Conservation (phyloP, 2,797 vertebrate genomes). For the Anguilla megastoma region DNA sequence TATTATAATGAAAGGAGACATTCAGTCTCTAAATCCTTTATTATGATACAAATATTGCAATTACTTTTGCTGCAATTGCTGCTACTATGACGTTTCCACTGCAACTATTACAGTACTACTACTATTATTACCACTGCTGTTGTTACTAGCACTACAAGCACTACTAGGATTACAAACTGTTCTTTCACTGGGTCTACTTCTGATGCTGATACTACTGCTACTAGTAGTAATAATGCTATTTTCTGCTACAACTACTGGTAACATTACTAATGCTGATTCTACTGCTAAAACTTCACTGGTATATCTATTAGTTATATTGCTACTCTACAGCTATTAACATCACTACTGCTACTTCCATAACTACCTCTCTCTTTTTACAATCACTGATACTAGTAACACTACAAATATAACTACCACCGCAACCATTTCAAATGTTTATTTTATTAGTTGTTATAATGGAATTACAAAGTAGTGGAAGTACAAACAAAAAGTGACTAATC, state of each 20-base stretch:
- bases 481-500: neutral
- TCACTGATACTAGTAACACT: neutral
- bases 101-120: too few relatives aligned
- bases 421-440: neutral
- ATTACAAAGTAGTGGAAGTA: neutral
- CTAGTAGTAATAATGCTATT: too few relatives aligned
- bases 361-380: neutral
- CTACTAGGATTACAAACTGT: too few relatives aligned
- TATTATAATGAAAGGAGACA: neutral
- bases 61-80: neutral
- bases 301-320: neutral
- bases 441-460: neutral
- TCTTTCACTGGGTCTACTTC: too few relatives aligned
- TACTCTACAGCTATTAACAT: neutral
- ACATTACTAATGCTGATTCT: neutral
- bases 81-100: too few relatives aligned
- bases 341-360: neutral
- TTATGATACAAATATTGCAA: neutral
- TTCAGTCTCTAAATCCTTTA: neutral
- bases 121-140: too few relatives aligned
- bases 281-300: neutral
- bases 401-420: neutral
- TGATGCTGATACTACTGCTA: too few relatives aligned
- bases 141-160: too few relatives aligned
- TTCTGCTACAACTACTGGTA: too few relatives aligned